Conservation (phyloP, 2,797 vertebrate genomes). For the Parambassis ranga region DNA sequence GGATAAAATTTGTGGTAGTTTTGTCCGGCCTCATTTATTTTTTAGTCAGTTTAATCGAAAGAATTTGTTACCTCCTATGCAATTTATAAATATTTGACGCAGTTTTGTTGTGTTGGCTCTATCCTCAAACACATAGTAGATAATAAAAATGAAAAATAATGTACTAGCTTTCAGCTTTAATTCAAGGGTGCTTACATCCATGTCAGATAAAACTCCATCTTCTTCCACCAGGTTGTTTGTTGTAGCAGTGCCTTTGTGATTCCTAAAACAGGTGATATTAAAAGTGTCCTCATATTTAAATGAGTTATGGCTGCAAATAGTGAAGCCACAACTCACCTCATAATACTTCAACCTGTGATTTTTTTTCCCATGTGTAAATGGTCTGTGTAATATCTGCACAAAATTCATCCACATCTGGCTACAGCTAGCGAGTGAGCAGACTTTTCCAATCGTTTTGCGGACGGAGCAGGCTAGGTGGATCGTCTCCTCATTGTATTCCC, state of each 20-base stretch:
- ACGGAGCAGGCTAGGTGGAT: slow-evolving; percentile 46
- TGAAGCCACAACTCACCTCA: slow-evolving; percentile 28
- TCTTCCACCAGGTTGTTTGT: no score
- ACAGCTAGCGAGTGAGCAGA: slow-evolving; percentile 38
- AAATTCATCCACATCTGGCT: slow-evolving; percentile 58
- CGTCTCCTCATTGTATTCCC: slow-evolving; percentile 45
- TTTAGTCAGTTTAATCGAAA: slow-evolving; percentile 4
- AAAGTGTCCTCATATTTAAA: not conserved
- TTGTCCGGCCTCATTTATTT: not conserved
- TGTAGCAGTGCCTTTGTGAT: no score
- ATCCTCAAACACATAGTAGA: no score
- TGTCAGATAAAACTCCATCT: not conserved
- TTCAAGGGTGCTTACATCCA: not conserved
- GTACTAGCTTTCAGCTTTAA: not conserved
- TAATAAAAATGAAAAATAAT: not conserved
- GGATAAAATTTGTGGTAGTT: not conserved
- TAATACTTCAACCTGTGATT: slow-evolving; percentile 10
- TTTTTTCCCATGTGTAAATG: slow-evolving; percentile 27
- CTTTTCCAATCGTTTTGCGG: slow-evolving; percentile 58
- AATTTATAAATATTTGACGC: not conserved
- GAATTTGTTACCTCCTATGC: not conserved
- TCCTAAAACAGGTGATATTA: not conserved
- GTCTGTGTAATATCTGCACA: slow-evolving; percentile 26
- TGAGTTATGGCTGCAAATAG: not conserved
- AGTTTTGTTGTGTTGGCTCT: not conserved